A percentile compares a stretch with the other conserved stretches of the same genome.
Evolutionary conservation across 2,113 vertebrate genomes (phyloP).

Genomic region (Theristicus caerulescens): DNA sequence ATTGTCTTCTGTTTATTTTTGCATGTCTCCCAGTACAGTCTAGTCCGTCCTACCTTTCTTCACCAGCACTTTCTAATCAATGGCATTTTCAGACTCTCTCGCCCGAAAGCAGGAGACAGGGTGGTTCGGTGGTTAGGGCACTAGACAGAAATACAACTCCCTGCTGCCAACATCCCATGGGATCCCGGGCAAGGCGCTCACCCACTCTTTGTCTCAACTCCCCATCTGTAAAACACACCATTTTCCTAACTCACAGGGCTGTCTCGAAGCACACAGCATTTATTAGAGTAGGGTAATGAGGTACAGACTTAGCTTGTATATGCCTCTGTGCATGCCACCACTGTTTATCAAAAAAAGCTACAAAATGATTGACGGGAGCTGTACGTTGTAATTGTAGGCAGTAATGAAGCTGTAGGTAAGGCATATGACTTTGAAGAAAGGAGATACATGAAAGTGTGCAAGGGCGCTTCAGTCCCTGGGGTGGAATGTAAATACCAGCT

Average conservation of each 20-base stretch:
- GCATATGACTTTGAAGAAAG: constrained; percentile 21
- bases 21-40: constrained; percentile 44
- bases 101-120: constrained; percentile 29
- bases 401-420: constrained; percentile 20
- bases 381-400: not conserved
- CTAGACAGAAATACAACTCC: not conserved
- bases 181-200: not conserved
- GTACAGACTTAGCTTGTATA: not conserved
- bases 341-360: not conserved
- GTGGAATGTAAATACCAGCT: constrained; percentile 45
- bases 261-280: not conserved
- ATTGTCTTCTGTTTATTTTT: constrained; percentile 15
- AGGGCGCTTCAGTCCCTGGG: not conserved
- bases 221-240: not conserved
- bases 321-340: not conserved
- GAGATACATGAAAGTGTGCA: constrained; percentile 17
- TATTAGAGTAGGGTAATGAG: not conserved
- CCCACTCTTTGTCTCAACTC: not conserved
- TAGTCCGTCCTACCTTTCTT: not conserved
- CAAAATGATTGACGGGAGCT: not conserved
- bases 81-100: constrained; percentile 14
- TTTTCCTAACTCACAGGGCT: not conserved
- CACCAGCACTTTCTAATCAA: constrained; percentile 41
- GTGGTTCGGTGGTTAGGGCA: constrained; percentile 6
- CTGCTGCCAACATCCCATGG: not conserved